Percentiles rank a stretch among this genome's conserved stretches.
Evolutionary conservation across 2,797 vertebrate genomes (phyloP).

Genomic region (Sebastes iracundus): DNA sequence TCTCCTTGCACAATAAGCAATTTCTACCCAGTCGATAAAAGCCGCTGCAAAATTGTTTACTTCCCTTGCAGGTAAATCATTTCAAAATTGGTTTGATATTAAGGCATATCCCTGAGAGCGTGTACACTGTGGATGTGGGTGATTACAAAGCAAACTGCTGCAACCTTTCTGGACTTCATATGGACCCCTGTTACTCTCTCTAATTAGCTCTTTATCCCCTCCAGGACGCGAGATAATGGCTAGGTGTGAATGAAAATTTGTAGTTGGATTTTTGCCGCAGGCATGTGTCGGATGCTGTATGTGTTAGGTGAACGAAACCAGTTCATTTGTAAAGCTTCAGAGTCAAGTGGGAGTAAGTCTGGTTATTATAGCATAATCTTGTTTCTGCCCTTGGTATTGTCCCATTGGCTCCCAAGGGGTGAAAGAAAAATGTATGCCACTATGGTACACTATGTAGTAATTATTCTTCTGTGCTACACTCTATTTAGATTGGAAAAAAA

Average conservation of each 20-base stretch:
- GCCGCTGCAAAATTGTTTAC: conserved; percentile 74
- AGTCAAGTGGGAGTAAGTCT: conserved; percentile 46
- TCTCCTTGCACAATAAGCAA: conserved; percentile 75
- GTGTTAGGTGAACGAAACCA: conserved; percentile 36
- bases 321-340: conserved; percentile 39
- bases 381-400: conserved; percentile 19
- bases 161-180: conserved; percentile 64
- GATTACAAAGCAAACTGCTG: conserved; percentile 74
- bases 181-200: conserved; percentile 53
- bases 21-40: conserved; percentile 76
- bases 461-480: background rate
- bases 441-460: background rate
- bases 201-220: conserved; percentile 73
- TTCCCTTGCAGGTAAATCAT: conserved; percentile 80
- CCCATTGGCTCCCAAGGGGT: background rate
- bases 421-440: background rate
- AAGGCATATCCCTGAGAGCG: conserved; percentile 69
- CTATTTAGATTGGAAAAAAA: background rate
- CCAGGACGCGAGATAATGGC: conserved; percentile 59
- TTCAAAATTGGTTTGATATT: conserved; percentile 81
- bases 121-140: conserved; percentile 57
- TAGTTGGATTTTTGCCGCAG: conserved; percentile 25
- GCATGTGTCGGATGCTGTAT: conserved; percentile 21
- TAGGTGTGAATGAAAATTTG: conserved; percentile 61
- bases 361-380: conserved; percentile 48